Evolutionary conservation across 2,797 vertebrate species (phyloP).

Genomic region (Chelonia mydas): DNA sequence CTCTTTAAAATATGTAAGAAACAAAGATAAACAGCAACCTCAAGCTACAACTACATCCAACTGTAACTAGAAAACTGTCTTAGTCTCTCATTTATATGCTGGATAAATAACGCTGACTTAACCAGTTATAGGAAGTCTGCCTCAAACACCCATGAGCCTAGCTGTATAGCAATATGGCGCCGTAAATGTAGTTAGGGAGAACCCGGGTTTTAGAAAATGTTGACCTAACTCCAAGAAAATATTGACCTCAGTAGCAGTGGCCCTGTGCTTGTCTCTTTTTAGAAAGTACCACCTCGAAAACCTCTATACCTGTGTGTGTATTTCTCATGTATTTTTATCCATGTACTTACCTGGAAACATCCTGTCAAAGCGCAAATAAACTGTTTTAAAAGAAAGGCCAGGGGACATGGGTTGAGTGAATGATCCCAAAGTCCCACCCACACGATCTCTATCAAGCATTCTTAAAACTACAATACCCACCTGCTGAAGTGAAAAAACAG

Average conservation of each 20-base stretch:
- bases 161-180: not conserved
- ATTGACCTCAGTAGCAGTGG: not conserved
- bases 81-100: conserved; percentile 51
- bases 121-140: conserved; percentile 52
- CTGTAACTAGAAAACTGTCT: conserved; percentile 40
- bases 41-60: conserved; percentile 55
- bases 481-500: too few relatives aligned
- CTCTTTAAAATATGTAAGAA: conserved; percentile 61
- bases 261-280: not conserved
- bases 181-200: conserved; percentile 12
- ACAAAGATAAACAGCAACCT: conserved; percentile 67
- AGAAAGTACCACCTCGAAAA: not conserved
- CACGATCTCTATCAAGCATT: too few relatives aligned
- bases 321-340: not conserved
- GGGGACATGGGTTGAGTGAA: not conserved
- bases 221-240: conserved; percentile 28
- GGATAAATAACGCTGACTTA: conserved; percentile 69
- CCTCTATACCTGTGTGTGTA: not conserved
- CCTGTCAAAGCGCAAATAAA: conserved; percentile 17
- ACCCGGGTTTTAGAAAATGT: not conserved
- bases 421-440: conserved; percentile 28
- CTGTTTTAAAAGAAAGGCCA: not conserved
- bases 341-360: not conserved
- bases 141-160: conserved; percentile 41
- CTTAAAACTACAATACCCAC: too few relatives aligned